Base-by-base conservation (phyloP, 2,113 vertebrate species). In the Monopterus albus region DNA sequence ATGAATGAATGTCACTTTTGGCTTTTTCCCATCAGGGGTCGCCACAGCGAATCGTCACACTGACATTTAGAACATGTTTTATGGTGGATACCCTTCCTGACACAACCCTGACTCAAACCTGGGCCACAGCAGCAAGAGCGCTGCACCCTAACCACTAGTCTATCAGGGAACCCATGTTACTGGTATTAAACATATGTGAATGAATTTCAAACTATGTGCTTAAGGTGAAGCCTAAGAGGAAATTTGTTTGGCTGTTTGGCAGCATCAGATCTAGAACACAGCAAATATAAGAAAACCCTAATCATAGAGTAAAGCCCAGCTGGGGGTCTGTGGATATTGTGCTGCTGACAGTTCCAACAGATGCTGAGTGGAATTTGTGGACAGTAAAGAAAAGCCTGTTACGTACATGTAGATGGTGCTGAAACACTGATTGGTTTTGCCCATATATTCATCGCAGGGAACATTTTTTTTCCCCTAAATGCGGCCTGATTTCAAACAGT, bases 271-370 rank as follows among this genome's bases (percentile, higher is more conserved):
- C 29, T 35, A 66, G 23, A 71, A 50, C 53, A 31, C 12, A 58
- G 28, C 47, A 64, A 79, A 47, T n/a, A 65, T n/a, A n/a, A 81
- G 43, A 67, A 58, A 64, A 58, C 6, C 15, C 58, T 75, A 81
- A 75, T 81, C 71, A 82, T 86, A 79, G 62, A 80, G 51, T 64
- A 15, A 50, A 65, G 73, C 21, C 43, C 64, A 74, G 69, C 56
- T 58, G 52, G 40, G 64, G 51, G 45, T 85, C 35, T 64, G 47
- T 25, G 72, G 56, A 82, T 25, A 62, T 61, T 63, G 47, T 60
- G 69, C 73, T 56, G 49, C 56, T 62, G 57, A 70, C 61, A 43
- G 23, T 38, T 79, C 21, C 40, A 69, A 64, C 67, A 51, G 68
- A 75, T 56, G 52, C 58, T 58, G 72, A 64, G 77, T 25, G 15